Base-by-base conservation (phyloP, 2,797 vertebrate species). In the Tragopan temminckii region DNA sequence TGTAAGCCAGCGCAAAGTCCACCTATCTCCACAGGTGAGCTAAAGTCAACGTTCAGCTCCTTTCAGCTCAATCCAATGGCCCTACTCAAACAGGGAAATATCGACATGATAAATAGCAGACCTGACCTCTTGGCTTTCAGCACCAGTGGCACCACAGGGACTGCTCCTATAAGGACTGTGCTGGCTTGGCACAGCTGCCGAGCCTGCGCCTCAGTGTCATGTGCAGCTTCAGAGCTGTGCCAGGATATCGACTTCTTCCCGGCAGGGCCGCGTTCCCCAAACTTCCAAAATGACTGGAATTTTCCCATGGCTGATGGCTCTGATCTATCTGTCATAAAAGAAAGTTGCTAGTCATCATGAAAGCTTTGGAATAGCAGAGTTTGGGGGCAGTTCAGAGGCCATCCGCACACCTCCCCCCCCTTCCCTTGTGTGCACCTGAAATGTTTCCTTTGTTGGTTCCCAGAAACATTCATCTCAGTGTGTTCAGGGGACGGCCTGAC, bases 1-100 rank as follows among this genome's bases (percentile, higher is more conserved):
- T 0, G 21, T 17, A 79, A 91, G 70, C 16, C 74, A 59, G 71
- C 62, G 46, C 90, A 83, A 96, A 96, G 88, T 96, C 93, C 88
- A 58, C 3, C 68, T 62, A 35, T 76, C 64, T 63, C 19, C 48
- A 42, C 50, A 38, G 58, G 8, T 25, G 35, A 42, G 42, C 66
- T 69, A 8, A 69, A 86, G 83, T 46, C 52, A 91, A 38, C 11
- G 29, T 66, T 21, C 45, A 50, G 36, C 13, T 59, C 48, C 81
- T 68, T 63, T 55, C 53, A 71, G 59, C 35, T 53, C 58, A 46
- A 69, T n/a, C 80, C 57, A 35, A 67, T 3, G 48, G 87, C 25
- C 80, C 90, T 71, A 0, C 33, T 31, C 83, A 94, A 92, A 92
- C 62, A 82, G 1, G 27, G 31, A 17, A 82, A 70, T 84, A 68